Conservation (phyloP, 2,113 vertebrate species). For the Ictalurus furcatus region DNA sequence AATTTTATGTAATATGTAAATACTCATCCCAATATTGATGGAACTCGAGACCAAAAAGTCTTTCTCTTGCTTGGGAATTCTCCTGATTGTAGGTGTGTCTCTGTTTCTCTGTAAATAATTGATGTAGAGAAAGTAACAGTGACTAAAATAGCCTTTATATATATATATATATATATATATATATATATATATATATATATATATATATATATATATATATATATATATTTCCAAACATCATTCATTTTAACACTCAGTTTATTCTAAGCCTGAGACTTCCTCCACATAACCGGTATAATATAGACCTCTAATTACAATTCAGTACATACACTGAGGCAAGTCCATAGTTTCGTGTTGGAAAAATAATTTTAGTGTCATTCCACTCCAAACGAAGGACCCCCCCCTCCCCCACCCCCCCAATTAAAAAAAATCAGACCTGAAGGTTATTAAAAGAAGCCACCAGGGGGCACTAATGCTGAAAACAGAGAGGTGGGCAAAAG, state of each 20-base stretch:
- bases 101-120: neutral
- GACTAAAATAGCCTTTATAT: neutral
- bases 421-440: no score
- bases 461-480: constrained; percentile 20
- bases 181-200: no score
- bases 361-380: neutral
- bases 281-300: neutral
- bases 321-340: no score
- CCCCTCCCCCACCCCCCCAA: no score
- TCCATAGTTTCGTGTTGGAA: neutral
- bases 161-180: no score
- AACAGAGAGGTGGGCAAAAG: constrained; percentile 14
- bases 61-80: neutral
- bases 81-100: neutral
- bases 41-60: neutral
- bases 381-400: neutral
- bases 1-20: neutral
- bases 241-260: neutral
- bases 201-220: no score
- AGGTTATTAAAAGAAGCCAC: neutral
- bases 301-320: neutral
- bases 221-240: neutral
- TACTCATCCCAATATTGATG: neutral
- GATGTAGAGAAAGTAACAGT: neutral
- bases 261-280: neutral